phyloP scores from a whole-genome alignment of 1,140 invertebrate species.

The Hyles vespertilio region DNA sequence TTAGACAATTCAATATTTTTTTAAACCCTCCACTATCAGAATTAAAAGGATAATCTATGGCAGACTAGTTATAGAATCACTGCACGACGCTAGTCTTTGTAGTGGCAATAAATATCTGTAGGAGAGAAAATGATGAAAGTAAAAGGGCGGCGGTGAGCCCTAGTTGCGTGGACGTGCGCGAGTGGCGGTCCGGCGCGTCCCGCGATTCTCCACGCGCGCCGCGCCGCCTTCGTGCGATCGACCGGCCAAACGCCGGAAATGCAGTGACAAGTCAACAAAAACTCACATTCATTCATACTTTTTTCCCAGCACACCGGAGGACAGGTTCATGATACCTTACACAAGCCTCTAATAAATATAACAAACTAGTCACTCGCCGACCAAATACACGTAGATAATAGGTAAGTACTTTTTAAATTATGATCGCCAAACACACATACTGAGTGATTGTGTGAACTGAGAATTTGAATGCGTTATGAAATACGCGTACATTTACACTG shows the following conservation, averaged over 20 bases:
- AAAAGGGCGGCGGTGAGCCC: conserved; percentile 1
- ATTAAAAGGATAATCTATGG: too few relatives aligned
- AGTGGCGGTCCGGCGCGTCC: conserved; percentile 62
- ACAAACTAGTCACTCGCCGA: conserved; percentile 2
- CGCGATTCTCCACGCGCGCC: conserved; percentile 65
- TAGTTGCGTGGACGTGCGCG: conserved; percentile 33
- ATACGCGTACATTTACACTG: too few relatives aligned
- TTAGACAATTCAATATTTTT: too few relatives aligned
- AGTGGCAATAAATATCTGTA: too few relatives aligned
- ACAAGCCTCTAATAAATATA: conserved; percentile 13
- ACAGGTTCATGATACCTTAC: conserved; percentile 56
- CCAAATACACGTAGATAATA: not conserved
- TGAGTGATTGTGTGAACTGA: too few relatives aligned
- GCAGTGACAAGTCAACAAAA: conserved; percentile 69
- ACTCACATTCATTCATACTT: conserved; percentile 67
- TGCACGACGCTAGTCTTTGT: too few relatives aligned
- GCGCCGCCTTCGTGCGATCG: conserved; percentile 52
- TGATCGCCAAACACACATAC: not conserved
- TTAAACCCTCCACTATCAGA: too few relatives aligned
- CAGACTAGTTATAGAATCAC: too few relatives aligned
- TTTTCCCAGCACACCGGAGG: conserved; percentile 44
- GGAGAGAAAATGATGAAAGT: too few relatives aligned
- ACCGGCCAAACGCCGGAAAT: conserved; percentile 51
- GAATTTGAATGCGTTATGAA: too few relatives aligned
- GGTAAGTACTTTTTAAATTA: not conserved